Conservation (phyloP, 2,888 invertebrate species). For the Mythimna vitellina region DNA sequence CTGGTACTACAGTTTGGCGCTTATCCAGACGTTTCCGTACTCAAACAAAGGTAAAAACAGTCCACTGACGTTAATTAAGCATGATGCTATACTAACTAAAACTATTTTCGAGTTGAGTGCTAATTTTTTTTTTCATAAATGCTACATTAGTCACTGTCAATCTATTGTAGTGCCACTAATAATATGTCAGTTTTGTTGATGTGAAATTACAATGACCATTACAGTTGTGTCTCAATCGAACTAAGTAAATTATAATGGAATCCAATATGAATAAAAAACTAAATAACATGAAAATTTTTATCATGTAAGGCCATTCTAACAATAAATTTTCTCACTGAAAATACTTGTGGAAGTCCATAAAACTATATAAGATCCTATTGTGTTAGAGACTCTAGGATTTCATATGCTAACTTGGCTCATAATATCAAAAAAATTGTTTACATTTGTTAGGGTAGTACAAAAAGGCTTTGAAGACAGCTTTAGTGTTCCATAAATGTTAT, state of each 20-base stretch:
- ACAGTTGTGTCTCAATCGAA: neutral
- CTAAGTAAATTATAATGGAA: constrained; percentile 1
- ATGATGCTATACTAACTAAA: constrained; percentile 63
- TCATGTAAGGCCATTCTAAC: constrained; percentile 3
- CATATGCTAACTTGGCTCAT: neutral
- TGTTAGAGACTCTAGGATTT: neutral
- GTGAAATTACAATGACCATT: neutral
- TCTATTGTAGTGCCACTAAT: constrained; percentile 28
- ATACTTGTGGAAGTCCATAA: neutral
- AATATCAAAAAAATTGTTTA: no score
- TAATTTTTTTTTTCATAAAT: constrained; percentile 34
- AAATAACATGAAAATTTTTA: neutral
- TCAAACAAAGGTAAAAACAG: constrained; percentile 74
- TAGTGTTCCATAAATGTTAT: no score
- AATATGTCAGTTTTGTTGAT: constrained; percentile 16
- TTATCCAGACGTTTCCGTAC: constrained; percentile 72
- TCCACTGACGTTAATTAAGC: constrained; percentile 66
- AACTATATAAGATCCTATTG: no score
- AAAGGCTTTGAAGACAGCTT: no score
- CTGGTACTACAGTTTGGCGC: constrained; percentile 74
- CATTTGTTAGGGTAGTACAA: no score
- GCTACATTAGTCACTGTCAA: constrained; percentile 29
- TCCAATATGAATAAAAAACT: constrained; percentile 9
- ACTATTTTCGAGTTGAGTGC: constrained; percentile 46
- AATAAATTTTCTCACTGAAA: neutral